Evolutionary conservation across 2,888 invertebrate genomes (phyloP), one percentile per base, ranked within the genome.

Genomic region (Bellardia bayeri): DNA sequence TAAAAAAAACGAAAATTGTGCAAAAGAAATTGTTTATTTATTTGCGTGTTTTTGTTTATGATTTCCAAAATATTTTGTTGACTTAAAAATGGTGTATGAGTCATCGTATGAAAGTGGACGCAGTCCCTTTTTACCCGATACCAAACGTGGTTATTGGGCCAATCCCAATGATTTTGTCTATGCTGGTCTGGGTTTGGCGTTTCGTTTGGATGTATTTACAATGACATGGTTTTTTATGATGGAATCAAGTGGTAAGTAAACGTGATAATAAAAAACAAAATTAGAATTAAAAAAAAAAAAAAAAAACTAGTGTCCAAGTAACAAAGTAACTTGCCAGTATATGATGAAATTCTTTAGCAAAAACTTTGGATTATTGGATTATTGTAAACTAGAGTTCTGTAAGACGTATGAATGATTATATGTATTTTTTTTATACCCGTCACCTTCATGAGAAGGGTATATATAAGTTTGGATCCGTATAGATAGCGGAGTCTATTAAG

Each of bases 111-210:
- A 92, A 84, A 91, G 90, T 33, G 93, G 93, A 14, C 89, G 89
- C 11, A 90, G 88, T 79, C 93, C 93, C 30, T 93, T 92, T 82
- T 88, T 89, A 11, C 93, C 93, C 23, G 93, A 93, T 66, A 80
- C 87, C 3, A 87, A 88, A 4, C 93, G 95, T 69, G 97, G 97
- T 64, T 95, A 95, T 90, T 97, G 97, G 97, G 95, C 95, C 58
- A 95, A 94, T 87, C 96, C 97, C 92, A 94, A 95, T 71, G 97
- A 98, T 92, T 98, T 97, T 92, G 94, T 97, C 42, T 94, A 97
- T 84, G 96, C 97, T 54, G 97, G 97, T 91, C 95, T 97, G 69
- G 97, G 97, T 3, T 96, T 97, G 90, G 97, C 97, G 3, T 97
- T 98, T 58, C 97, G 97, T 61, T 95, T 97, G 84, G 97, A 90